Base-by-base conservation (phyloP, 2,888 invertebrate species). In the Operophtera brumata region DNA sequence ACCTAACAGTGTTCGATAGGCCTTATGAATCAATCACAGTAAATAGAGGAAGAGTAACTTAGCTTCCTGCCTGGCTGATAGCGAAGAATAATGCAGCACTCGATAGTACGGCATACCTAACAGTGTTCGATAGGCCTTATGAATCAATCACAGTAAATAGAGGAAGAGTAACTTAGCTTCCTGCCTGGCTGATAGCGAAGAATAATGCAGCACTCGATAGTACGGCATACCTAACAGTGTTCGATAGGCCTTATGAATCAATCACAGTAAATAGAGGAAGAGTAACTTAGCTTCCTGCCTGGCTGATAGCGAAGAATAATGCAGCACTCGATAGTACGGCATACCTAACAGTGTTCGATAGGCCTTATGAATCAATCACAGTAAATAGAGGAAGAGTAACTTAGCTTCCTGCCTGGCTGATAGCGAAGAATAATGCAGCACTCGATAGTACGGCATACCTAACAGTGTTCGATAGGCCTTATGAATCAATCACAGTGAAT, bases 281-380 rank as follows among this genome's bases (percentile, higher is more conserved):
- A 20, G 20, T 20, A 20, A 20, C 20, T 20, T 20, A 20, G 20
- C 20, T 20, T 20, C 20, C 20, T 20, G 20, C 20, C 20, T 20
- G 20, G 20, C 2, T 20, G 46, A 46, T 50, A 36, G 53, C 56
- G 25, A 26, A 6, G 28, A 44, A 47, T 50, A 40, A 63, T 47
- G 25, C 14, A 51, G 14, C n/a, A 10, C 5, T 13, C 44, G 30
- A 34, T 43, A 45, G 13, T 13, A 39, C 30, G 25, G 20, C 52
- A 30, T 20, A 20, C 4, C 20, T 20, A 20, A 20, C 20, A 20
- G 20, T 20, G 20, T 40, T 2, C 20, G 4, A 3, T 20, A 20
- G 2, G 20, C n/a, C n/a, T n/a, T n/a, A 20, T 20, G 20, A 20
- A 20, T 20, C 20, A 20, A 20, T 20, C 20, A 20, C 20, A 20